phyloP scores from a whole-genome alignment of 1,140 invertebrate species.

The Zaprionus ghesquierei region DNA sequence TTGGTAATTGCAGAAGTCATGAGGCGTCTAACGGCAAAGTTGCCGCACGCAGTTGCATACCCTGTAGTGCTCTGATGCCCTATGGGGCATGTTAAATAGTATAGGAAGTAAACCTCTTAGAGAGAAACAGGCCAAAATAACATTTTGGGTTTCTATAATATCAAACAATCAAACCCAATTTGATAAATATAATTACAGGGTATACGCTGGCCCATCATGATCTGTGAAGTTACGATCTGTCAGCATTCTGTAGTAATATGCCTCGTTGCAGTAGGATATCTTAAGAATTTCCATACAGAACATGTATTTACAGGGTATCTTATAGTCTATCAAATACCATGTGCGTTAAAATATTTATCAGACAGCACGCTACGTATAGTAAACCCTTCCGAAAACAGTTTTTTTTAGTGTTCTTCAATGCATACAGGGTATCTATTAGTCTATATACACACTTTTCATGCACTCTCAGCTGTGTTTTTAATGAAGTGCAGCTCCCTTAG shows the following conservation, averaged over 20 bases:
- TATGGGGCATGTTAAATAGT: neutral
- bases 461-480: constrained; percentile 33
- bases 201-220: neutral
- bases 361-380: neutral
- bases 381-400: neutral
- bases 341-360: neutral
- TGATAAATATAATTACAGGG: neutral
- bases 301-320: constrained; percentile 3
- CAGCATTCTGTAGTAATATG: neutral
- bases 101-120: neutral
- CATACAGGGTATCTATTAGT: neutral
- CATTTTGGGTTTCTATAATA: too few species aligned
- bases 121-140: too few species aligned
- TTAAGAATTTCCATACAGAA: neutral
- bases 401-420: neutral
- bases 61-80: neutral
- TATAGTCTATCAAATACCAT: neutral
- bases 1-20: constrained; percentile 62
- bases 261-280: neutral
- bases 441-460: neutral
- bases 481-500: constrained; percentile 62
- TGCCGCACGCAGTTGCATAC: constrained; percentile 2
- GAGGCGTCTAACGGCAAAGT: constrained; percentile 59
- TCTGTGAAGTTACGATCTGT: too few species aligned
- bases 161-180: too few species aligned